These are phyloP conservation scores for Coleophora flavipennella DNA, from an alignment of 2,888 invertebrate species.

Conservation along the genomic window DNA sequence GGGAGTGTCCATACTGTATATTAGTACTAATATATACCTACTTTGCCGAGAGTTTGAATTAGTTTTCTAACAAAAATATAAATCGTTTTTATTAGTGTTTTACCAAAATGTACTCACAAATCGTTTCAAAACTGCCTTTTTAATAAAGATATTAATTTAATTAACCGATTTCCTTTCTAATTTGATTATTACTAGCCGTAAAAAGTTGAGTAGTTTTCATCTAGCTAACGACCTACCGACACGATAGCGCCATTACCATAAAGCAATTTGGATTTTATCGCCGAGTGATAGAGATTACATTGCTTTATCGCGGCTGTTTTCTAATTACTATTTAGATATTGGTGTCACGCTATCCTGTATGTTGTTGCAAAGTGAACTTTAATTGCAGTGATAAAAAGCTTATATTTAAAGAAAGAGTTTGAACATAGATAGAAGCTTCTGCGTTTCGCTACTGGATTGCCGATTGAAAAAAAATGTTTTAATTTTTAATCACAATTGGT, in stretches of 20 bases:
- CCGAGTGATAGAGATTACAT: conserved; percentile 59
- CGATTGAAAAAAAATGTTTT: no score
- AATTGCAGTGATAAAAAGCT: neutral
- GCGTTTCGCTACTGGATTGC: no score
- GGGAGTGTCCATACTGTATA: no score
- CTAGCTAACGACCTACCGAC: conserved; percentile 45
- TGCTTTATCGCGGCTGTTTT: conserved; percentile 48
- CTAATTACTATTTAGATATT: conserved; percentile 42
- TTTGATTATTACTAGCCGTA: conserved; percentile 62
- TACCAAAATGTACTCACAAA: neutral
- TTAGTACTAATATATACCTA: no score
- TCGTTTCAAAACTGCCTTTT: conserved; percentile 17
- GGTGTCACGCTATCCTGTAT: neutral
- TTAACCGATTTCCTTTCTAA: conserved; percentile 64
- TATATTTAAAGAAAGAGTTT: no score
- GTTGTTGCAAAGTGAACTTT: neutral
- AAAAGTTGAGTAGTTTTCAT: conserved; percentile 55
- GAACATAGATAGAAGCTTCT: no score
- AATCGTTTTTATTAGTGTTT: neutral
- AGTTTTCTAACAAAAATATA: no score
- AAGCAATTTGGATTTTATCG: conserved; percentile 65
- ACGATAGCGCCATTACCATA: conserved; percentile 46
- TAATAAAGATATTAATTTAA: conserved; percentile 56
- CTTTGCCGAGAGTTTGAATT: no score
- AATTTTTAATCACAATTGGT: no score